phyloP scores from a whole-genome alignment of 2,888 invertebrate genomes.

The Lithophane semibrunnea region DNA sequence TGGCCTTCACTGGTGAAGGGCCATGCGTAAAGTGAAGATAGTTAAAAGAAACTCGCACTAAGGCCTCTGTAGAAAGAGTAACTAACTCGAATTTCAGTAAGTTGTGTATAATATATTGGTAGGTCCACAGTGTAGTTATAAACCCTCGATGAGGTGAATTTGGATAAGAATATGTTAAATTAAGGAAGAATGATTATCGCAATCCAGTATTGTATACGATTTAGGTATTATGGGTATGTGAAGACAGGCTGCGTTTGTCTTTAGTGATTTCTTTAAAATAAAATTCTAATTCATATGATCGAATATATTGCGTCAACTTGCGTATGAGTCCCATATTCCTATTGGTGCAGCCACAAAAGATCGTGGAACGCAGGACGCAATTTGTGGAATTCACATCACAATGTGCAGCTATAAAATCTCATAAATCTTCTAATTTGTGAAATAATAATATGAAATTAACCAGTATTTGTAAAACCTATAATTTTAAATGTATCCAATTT shows the following conservation, averaged over 20 bases:
- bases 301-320: background rate
- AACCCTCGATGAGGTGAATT: conserved; percentile 9
- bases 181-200: conserved; percentile 14
- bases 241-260: background rate
- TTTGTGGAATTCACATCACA: background rate
- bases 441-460: conserved; percentile 38
- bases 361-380: conserved; percentile 1
- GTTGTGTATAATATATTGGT: conserved; percentile 34
- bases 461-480: conserved; percentile 24
- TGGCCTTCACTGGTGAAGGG: too few species aligned
- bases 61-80: background rate
- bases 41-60: too few species aligned
- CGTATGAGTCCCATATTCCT: background rate
- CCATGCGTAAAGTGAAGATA: too few species aligned
- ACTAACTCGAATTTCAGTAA: conserved; percentile 46
- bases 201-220: conserved; percentile 38
- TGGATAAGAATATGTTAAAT: conserved; percentile 19
- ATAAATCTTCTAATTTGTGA: conserved; percentile 22
- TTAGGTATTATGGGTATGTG: background rate
- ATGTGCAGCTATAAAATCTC: conserved; percentile 41
- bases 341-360: conserved; percentile 4
- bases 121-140: conserved; percentile 28
- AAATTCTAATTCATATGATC: conserved; percentile 1
- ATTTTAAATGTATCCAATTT: conserved; percentile 11
- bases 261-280: conserved; percentile 1